Evolutionary conservation across 2,113 vertebrate genomes (phyloP).

Genomic region (Rattus norvegicus): GRCr8 NC_086028.1:78596001-78596500

Average conservation of each 20-base stretch:
- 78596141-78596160: conserved; percentile 8
- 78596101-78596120: background rate
- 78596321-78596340: conserved; percentile 24
- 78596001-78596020: conserved; percentile 53
- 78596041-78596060: conserved; percentile 70
- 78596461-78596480: conserved; percentile 67
- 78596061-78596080: conserved; percentile 64
- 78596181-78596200: conserved; percentile 1
- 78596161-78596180: background rate
- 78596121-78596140: conserved; percentile 45
- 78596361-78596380: conserved; percentile 27
- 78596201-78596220: background rate
- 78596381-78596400: conserved; percentile 64
- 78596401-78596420: conserved; percentile 56
- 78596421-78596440: conserved; percentile 37
- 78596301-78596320: conserved; percentile 19
- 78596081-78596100: conserved; percentile 64
- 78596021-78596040: conserved; percentile 44
- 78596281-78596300: background rate
- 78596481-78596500: background rate
- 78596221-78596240: background rate
- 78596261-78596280: conserved; percentile 29
- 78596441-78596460: background rate
- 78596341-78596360: conserved; percentile 53
- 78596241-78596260: background rate